phyloP scores from a whole-genome alignment of 30 jellyfish, hydroid and myxozoan species.

The Mastigias papua region DNA sequence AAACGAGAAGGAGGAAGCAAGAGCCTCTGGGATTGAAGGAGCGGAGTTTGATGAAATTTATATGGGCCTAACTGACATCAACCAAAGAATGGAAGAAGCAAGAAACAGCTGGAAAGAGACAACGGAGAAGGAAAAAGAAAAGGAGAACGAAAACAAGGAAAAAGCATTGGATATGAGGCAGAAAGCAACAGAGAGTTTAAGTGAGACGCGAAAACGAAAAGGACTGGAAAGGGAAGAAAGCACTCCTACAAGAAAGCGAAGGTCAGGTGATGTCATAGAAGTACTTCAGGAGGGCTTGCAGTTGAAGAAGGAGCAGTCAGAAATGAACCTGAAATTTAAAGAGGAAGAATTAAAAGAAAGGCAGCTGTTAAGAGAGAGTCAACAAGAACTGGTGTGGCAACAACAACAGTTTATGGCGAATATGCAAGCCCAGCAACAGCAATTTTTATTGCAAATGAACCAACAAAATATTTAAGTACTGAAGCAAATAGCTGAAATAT shows the following conservation, averaged over 20 bases:
- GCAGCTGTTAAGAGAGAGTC: constrained; percentile 18
- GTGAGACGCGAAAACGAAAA: constrained; percentile 40
- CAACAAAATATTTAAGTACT: constrained; percentile 34
- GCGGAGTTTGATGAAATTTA: constrained; percentile 43
- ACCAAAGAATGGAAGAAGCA: constrained; percentile 28
- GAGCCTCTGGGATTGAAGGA: constrained; percentile 68
- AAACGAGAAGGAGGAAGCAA: constrained; percentile 27
- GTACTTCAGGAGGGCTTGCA: constrained; percentile 43
- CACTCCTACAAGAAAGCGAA: constrained; percentile 34
- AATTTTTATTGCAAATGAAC: constrained; percentile 34
- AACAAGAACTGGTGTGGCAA: constrained; percentile 30
- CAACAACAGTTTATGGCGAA: constrained; percentile 27
- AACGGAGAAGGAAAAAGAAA: constrained; percentile 15
- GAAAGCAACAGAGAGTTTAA: constrained; percentile 35
- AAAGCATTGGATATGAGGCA: constrained; percentile 7
- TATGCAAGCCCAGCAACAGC: constrained; percentile 44
- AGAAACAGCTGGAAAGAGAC: neutral
- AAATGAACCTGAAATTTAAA: constrained; percentile 9
- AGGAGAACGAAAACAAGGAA: constrained; percentile 4
- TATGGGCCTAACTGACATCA: constrained; percentile 42
- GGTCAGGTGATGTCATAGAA: constrained; percentile 31
- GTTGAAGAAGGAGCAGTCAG: constrained; percentile 29
- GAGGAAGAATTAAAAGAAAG: constrained; percentile 52
- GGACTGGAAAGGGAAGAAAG: constrained; percentile 37
- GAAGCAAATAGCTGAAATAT: constrained; percentile 12